These are phyloP conservation scores for Leucania comma DNA, from an alignment of 2,888 invertebrate genomes.

Conservation along the genomic window DNA sequence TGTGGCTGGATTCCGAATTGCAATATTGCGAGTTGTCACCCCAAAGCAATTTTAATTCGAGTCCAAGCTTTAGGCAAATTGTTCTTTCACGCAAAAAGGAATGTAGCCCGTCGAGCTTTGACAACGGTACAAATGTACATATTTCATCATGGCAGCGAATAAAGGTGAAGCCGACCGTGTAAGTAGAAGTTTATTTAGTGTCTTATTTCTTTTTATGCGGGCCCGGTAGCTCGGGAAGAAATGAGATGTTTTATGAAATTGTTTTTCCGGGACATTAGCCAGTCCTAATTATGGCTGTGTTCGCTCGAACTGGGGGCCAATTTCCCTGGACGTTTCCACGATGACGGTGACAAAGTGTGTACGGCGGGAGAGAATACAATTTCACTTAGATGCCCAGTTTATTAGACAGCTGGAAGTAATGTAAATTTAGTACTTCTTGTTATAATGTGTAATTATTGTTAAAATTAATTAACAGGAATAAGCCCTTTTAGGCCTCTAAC, in stretches of 20 bases:
- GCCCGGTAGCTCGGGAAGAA: conserved; percentile 74
- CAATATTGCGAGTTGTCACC: conserved; percentile 74
- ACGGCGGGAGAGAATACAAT: conserved; percentile 79
- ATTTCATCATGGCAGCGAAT: conserved; percentile 77
- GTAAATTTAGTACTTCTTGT: conserved; percentile 74
- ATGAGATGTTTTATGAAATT: conserved; percentile 90
- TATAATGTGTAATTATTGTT: conserved; percentile 56
- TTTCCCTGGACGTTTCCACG: conserved; percentile 86
- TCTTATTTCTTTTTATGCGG: conserved; percentile 87
- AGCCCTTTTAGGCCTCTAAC: conserved; percentile 53
- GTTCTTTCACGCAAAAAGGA: conserved; percentile 81
- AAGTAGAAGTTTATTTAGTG: conserved; percentile 87
- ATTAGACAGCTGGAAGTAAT: conserved; percentile 81
- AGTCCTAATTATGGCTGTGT: conserved; percentile 85
- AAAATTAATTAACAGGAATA: conserved; percentile 64
- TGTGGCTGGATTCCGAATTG: conserved; percentile 66
- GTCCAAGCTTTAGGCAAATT: conserved; percentile 76
- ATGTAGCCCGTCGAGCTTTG: conserved; percentile 69
- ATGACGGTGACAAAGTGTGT: conserved; percentile 87
- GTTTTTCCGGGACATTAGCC: conserved; percentile 89
- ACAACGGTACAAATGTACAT: conserved; percentile 68
- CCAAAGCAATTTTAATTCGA: conserved; percentile 81
- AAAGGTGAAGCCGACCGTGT: conserved; percentile 81
- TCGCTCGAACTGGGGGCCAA: conserved; percentile 82
- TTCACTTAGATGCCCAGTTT: conserved; percentile 79